These are phyloP conservation scores for Elephantulus edwardii DNA, from an alignment of 2,113 vertebrate genomes.

Conservation along the genomic window DNA sequence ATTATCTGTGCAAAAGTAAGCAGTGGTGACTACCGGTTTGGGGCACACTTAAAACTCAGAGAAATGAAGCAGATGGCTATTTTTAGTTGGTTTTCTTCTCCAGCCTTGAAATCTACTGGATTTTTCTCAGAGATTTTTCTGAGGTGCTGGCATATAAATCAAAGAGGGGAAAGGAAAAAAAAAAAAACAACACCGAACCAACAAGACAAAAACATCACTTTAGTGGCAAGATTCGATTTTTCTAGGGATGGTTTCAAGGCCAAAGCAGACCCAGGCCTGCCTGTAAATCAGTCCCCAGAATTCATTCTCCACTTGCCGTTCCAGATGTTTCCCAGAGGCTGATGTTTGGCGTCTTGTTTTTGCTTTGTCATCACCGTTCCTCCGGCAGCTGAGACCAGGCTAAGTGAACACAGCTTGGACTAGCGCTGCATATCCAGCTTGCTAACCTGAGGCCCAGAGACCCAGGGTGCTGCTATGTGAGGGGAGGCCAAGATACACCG, in stretches of 20 bases:
- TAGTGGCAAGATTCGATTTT: not conserved
- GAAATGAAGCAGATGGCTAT: not conserved
- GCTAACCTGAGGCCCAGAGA: conserved; percentile 25
- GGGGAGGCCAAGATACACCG: not conserved
- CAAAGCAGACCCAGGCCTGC: not conserved
- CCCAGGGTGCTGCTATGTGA: not conserved
- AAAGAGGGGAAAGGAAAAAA: not conserved
- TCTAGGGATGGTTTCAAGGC: not conserved
- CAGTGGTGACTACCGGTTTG: too few relatives aligned
- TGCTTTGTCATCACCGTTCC: not conserved
- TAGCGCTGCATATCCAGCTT: conserved; percentile 1
- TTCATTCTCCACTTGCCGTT: conserved; percentile 31
- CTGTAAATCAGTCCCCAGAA: conserved; percentile 42
- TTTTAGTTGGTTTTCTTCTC: conserved; percentile 14
- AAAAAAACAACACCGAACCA: not conserved
- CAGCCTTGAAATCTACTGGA: not conserved
- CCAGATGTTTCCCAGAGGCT: not conserved
- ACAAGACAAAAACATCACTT: not conserved
- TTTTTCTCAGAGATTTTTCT: conserved; percentile 21
- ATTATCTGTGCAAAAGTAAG: too few relatives aligned
- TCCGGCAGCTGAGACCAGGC: not conserved
- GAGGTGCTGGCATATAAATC: not conserved
- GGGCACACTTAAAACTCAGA: too few relatives aligned
- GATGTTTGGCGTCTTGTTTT: not conserved
- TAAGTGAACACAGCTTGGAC: not conserved